Evolutionary conservation across 2,888 invertebrate genomes (phyloP).

Genomic region (Pyrochroa serraticornis): DNA sequence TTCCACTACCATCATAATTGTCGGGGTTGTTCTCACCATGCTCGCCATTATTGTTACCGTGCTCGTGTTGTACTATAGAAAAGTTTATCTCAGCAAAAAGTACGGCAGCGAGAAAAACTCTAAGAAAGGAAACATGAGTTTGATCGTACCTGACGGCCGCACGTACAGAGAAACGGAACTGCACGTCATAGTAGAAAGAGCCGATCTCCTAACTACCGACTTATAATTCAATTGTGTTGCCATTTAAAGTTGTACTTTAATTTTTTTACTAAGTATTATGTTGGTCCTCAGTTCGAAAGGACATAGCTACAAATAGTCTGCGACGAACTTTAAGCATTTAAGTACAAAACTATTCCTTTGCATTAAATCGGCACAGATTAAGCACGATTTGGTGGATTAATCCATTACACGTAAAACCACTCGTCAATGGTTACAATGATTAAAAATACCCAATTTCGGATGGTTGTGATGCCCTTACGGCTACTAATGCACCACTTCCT

Average conservation of each 20-base stretch:
- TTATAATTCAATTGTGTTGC: constrained; percentile 58
- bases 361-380: background rate
- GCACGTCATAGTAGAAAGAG: constrained; percentile 83
- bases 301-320: no score
- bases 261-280: constrained; percentile 4
- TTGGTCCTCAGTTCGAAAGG: no score
- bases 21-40: constrained; percentile 59
- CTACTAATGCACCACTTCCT: no score
- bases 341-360: no score
- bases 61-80: constrained; percentile 56
- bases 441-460: no score
- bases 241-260: background rate
- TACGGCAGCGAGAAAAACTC: constrained; percentile 60
- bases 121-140: constrained; percentile 63
- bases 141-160: constrained; percentile 81
- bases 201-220: constrained; percentile 81
- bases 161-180: constrained; percentile 86
- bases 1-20: constrained; percentile 51
- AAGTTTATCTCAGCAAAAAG: constrained; percentile 53
- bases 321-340: no score
- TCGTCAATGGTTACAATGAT: no score
- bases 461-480: no score
- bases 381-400: background rate
- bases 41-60: constrained; percentile 54
- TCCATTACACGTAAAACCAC: no score